Base-by-base conservation (phyloP, 2,888 invertebrate genomes). In the Cheilosia impressa region DNA sequence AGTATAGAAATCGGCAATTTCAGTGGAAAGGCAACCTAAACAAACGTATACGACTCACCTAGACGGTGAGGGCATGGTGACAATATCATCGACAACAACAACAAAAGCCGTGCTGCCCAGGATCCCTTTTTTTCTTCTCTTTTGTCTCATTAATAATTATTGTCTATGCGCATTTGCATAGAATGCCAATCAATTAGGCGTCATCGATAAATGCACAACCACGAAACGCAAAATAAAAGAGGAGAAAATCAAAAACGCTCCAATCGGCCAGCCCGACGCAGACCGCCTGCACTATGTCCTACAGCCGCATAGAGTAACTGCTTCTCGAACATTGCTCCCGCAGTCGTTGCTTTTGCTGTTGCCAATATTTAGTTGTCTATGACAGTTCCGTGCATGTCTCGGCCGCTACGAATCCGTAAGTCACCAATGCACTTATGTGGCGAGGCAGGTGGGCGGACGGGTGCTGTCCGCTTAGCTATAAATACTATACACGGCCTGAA, bases 111-210 rank as follows among this genome's bases (percentile, higher is more conserved):
- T 72, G 55, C 66, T 47, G 47, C 47, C 55, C 7, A 76, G 75
- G 75, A 75, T 80, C 75, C 73, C 79, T 52, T 60, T 34, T 34
- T 24, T 72, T 43, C 50, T 60, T 38, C 4, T 38, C 13, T 38
- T 38, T 38, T 38, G 38, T 53, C 45, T 60, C 55, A 4, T 22
- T 41, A 27, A 72, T 76, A 85, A 80, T 80, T 66, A 85, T 85
- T 85, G 80, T 80, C 80, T 79, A 19, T 31, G 79, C 63, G 76
- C 38, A 85, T 85, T 85, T 85, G 84, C 80, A 85, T 85, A 80
- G 80, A 80, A 85, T 85, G 84, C 52, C 76, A 85, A 85, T 85
- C 84, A 85, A 80, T 85, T 80, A 80, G 80, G 80, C 84, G 84
- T 80, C 80, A 80, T 80, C 80, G 76, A 80, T 84, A 63, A 65